Base-by-base conservation (phyloP, 2,797 vertebrate species). In the Myotis vivesi region DNA sequence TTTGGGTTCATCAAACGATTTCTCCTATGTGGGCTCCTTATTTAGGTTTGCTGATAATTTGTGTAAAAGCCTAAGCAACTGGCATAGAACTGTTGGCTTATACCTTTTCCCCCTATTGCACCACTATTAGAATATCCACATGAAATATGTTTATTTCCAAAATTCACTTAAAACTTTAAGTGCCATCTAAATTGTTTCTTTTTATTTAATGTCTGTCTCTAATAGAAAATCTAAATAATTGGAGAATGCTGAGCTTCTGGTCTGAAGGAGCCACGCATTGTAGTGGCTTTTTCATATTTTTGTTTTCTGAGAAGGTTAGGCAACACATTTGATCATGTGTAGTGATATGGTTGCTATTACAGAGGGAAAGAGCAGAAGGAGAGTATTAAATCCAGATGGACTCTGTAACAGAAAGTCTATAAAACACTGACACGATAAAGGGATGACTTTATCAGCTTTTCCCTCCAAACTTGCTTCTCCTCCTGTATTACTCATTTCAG, bases 31-130 rank as follows among this genome's bases (percentile, higher is more conserved):
- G 16, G 33, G 30, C 23, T 88, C 38, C 75, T 97, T 73, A 84
- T 89, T 93, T 87, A 94, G 23, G 19, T 82, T 89, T 87, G 62
- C 81, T 94, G 76, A 68, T 97, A 96, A 96, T 96, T 97, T 94
- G 66, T 76, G 57, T 92, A 91, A 96, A 95, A 93, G 44, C 59
- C 90, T 59, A 95, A 89, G 88, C 89, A 85, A 86, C 86, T 84
- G 81, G 25, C 33, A 33, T 33, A 57, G 25, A 84, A 64, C 10
- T 79, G 66, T 36, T 91, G 64, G 3, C 22, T 86, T 77, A 33
- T 2, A 51, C 7, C 36, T 38, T 71, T 87, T 92, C 66, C 33
- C 23, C 41, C 5, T 77, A 49, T 46, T 10, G 6, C 28, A 53
- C 13, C 44, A 22, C 69, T 81, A 57, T 73, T 72, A 72, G 19